A percentile compares a stretch with the other conserved stretches of the same genome.
Conservation (phyloP, 1,140 invertebrate genomes). For the Aphis craccivora region DNA sequence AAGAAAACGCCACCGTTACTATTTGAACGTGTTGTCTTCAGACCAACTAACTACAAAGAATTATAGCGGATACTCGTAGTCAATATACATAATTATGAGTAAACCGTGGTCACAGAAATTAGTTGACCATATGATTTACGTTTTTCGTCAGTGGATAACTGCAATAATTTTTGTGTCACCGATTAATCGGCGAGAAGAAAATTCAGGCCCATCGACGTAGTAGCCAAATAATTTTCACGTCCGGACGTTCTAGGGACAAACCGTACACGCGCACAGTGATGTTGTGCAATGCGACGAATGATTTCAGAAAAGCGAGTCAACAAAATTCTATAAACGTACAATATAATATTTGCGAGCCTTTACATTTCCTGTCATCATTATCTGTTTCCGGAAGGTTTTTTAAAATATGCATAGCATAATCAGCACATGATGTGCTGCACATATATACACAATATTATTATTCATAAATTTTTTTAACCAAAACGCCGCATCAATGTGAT, state of each 20-base stretch:
- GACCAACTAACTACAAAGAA: neutral
- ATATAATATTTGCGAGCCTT: neutral
- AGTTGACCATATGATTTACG: neutral
- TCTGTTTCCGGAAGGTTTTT: neutral
- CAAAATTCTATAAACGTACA: neutral
- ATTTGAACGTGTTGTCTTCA: neutral
- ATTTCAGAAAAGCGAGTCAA: neutral
- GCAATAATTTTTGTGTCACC: neutral
- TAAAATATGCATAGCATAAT: neutral
- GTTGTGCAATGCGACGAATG: neutral
- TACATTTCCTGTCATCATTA: neutral
- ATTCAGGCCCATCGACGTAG: neutral
- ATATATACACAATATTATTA: neutral
- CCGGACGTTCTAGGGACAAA: neutral
- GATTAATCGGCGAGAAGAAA: neutral
- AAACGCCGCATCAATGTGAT: neutral
- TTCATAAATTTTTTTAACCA: neutral
- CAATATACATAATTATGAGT: neutral
- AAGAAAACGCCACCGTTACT: neutral
- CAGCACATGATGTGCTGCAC: no score
- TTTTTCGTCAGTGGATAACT: neutral
- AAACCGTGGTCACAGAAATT: neutral
- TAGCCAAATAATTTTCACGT: neutral
- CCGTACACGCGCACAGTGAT: neutral
- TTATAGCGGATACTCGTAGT: neutral